phyloP scores from a whole-genome alignment of 1,140 invertebrate genomes.

The Caenorhabditis inopinata region DNA sequence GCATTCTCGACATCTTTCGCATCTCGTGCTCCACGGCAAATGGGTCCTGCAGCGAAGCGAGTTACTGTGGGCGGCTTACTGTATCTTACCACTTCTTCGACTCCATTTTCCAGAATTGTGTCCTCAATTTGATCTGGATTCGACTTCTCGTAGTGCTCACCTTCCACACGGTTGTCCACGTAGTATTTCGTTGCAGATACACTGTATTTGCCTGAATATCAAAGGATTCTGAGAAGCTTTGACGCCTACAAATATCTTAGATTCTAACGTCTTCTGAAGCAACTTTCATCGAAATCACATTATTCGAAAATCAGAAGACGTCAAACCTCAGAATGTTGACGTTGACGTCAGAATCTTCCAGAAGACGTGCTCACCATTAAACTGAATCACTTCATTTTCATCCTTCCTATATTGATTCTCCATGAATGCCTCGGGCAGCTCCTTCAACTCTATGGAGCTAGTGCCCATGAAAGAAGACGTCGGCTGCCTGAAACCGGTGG shows the following conservation, averaged over 20 bases:
- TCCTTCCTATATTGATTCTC: not conserved
- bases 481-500: not conserved
- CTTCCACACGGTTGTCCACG: constrained; percentile 6
- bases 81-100: constrained; percentile 1
- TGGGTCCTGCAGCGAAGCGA: not conserved
- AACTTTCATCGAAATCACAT: too few species aligned
- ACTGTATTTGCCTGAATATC: not conserved
- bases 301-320: too few species aligned
- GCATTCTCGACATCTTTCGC: not conserved
- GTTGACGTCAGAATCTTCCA: too few species aligned
- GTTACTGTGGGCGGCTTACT: not conserved
- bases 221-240: too few species aligned
- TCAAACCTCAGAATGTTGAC: too few species aligned
- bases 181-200: constrained; percentile 6
- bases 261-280: too few species aligned
- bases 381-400: not conserved
- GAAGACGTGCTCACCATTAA: not conserved
- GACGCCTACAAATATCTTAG: too few species aligned
- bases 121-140: not conserved
- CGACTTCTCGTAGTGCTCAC: not conserved
- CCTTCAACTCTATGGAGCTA: not conserved
- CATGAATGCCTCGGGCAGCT: not conserved
- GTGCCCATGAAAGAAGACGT: not conserved
- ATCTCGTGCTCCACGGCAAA: not conserved
- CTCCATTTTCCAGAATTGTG: not conserved